A percentile compares a stretch with the other conserved stretches of the same genome.
phyloP scores from a whole-genome alignment of 2,797 vertebrate genomes.

The Characodon lateralis region DNA sequence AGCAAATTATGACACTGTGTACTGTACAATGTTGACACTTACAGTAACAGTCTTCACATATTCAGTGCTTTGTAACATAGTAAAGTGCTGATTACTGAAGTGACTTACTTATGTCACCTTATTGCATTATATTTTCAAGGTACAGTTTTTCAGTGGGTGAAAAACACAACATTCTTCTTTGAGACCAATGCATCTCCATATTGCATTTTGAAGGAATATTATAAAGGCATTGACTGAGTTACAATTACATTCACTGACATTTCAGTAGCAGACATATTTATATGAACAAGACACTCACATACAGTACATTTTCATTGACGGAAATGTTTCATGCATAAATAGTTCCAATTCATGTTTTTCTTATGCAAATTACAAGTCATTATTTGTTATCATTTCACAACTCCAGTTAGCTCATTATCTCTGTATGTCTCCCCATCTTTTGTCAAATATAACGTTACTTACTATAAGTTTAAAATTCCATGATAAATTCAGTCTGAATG shows the following conservation, averaged over 20 bases:
- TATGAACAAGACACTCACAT: slow-evolving; percentile 54
- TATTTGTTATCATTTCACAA: slow-evolving; percentile 24
- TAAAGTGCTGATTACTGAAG: slow-evolving; percentile 73
- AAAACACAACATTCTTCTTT: slow-evolving; percentile 7
- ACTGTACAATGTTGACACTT: slow-evolving; percentile 64
- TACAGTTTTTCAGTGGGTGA: slow-evolving; percentile 51
- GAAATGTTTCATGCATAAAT: slow-evolving; percentile 70
- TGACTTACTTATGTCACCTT: slow-evolving; percentile 51
- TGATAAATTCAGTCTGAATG: slow-evolving; percentile 43
- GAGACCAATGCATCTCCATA: slow-evolving; percentile 28
- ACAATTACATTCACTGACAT: slow-evolving; percentile 45
- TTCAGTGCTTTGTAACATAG: slow-evolving; percentile 61
- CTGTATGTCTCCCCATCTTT: slow-evolving; percentile 42
- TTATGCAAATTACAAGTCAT: slow-evolving; percentile 18
- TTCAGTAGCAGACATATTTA: slow-evolving; percentile 54
- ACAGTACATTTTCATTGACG: slow-evolving; percentile 56
- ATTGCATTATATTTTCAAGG: slow-evolving; percentile 53
- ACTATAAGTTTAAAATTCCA: slow-evolving; percentile 45
- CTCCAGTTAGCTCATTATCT: slow-evolving; percentile 43
- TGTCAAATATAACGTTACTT: slow-evolving; percentile 38
- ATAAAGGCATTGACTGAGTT: slow-evolving; percentile 59
- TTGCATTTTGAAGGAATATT: slow-evolving; percentile 58
- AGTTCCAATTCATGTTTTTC: slow-evolving; percentile 38
- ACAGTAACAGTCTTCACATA: slow-evolving; percentile 68
- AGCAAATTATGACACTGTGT: slow-evolving; percentile 63